A percentile compares a stretch with the other conserved stretches of the same genome.
These are phyloP conservation scores for Andrena dorsata DNA, from an alignment of 2,888 invertebrate species.

Conservation along the genomic window DNA sequence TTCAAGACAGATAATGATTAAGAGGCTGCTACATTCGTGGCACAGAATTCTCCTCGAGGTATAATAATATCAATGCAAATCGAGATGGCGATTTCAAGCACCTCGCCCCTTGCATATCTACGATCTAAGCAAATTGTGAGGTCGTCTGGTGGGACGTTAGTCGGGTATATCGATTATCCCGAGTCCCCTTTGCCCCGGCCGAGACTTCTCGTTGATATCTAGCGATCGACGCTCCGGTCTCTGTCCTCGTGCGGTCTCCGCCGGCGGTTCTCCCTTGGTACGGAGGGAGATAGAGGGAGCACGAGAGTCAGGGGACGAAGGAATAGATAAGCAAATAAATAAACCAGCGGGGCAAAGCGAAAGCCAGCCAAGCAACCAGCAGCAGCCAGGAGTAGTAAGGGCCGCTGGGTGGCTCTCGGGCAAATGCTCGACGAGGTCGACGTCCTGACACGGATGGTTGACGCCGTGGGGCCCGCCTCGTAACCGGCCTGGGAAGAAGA, in stretches of 20 bases:
- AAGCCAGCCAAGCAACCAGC: constrained; percentile 40
- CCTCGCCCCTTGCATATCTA: constrained; percentile 48
- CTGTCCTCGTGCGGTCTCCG: constrained; percentile 58
- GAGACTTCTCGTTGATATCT: constrained; percentile 59
- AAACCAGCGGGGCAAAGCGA: constrained; percentile 67
- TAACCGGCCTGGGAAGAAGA: constrained; percentile 71
- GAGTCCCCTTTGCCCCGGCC: constrained; percentile 24
- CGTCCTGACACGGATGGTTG: constrained; percentile 84
- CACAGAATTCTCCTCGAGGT: neutral
- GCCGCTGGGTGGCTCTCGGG: constrained; percentile 71
- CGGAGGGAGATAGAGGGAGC: constrained; percentile 12
- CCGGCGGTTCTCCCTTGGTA: constrained; percentile 43
- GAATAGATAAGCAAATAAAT: constrained; percentile 75
- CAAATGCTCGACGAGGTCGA: constrained; percentile 81
- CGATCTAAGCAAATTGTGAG: constrained; percentile 70
- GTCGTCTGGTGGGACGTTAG: constrained; percentile 62
- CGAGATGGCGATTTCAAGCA: constrained; percentile 19
- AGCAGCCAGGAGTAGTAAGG: constrained; percentile 52
- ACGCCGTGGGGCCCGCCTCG: constrained; percentile 79
- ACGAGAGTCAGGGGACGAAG: constrained; percentile 57
- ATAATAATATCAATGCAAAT: constrained; percentile 2
- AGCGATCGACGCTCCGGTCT: constrained; percentile 55
- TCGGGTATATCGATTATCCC: constrained; percentile 66
- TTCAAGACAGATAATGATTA: too few relatives aligned
- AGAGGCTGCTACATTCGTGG: neutral